Base-by-base conservation (phyloP, 2,797 vertebrate species). In the Babyrousa celebensis region DNA sequence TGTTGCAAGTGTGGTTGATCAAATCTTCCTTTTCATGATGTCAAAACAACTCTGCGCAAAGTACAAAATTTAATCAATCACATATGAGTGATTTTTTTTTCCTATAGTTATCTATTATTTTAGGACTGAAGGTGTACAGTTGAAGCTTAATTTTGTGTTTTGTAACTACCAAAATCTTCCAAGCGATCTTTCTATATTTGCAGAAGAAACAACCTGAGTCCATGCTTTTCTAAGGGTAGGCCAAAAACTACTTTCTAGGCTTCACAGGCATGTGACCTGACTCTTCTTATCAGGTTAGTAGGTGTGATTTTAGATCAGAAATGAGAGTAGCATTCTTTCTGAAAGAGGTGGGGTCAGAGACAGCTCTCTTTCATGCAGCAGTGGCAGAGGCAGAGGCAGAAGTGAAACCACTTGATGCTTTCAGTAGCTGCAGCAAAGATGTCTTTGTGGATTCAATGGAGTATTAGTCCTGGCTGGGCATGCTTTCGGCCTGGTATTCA, bases 71-170 rank as follows among this genome's bases (percentile, higher is more conserved):
- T 60, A 74, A 65, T 25, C 23, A 75, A 36, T 85, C 6, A 65
- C 72, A 54, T 71, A 40, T 21, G 58, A 90, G 74, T 74, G 0
- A 32, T 0, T 16, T 36, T 36, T 36, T 62, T 54, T 52, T 5
- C 4, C 4, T n/a, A 12, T 77, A 36, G 3, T 48, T 18, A 29
- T 4, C 9, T 8, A 8, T 60, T 16, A 29, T 74, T 82, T 94
- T 52, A 52, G 54, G 11, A 77, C 12, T 71, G 7, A 85, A 60
- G 5, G 16, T 18, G 2, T 16, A 75, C 0, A 18, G 15, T 32
- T 65, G 10, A 84, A 80, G 40, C 27, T 89, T 70, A 14, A 79
- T n/a, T 83, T 92, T 77, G 36, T 68, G 25, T 56, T 96, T 71
- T 78, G 10, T 62, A 87, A 10, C 12, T 65, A 75, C 0, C 25